phyloP scores from a whole-genome alignment of 23 tunicate genomes.

The Styela clava region DNA sequence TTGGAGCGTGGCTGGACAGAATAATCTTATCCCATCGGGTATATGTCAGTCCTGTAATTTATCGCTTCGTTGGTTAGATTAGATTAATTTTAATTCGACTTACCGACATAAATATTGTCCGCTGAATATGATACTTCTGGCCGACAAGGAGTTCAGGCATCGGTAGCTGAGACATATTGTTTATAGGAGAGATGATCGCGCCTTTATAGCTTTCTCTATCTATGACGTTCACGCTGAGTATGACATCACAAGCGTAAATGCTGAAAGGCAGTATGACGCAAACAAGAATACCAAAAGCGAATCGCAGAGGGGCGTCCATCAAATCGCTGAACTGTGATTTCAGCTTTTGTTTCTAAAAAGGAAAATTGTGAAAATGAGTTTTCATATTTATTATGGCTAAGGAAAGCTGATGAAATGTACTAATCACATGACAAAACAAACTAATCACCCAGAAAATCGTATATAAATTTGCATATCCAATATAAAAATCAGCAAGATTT shows the following conservation, averaged over 20 bases:
- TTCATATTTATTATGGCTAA: not conserved
- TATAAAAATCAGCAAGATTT: too few relatives aligned
- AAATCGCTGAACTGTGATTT: constrained; percentile 15
- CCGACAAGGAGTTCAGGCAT: constrained; percentile 10
- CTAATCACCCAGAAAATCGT: too few relatives aligned
- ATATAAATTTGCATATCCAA: too few relatives aligned
- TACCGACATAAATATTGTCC: constrained; percentile 8
- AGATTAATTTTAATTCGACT: too few relatives aligned
- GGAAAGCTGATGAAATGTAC: too few relatives aligned
- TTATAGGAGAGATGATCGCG: constrained; percentile 16
- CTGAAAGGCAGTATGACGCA: constrained; percentile 74
- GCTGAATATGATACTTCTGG: constrained; percentile 3
- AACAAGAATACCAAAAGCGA: constrained; percentile 34
- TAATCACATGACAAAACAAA: too few relatives aligned
- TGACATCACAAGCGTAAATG: constrained; percentile 81
- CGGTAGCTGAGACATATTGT: constrained; percentile 40
- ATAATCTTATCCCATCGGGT: too few relatives aligned
- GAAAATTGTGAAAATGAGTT: not conserved
- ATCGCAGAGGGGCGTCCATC: constrained; percentile 24
- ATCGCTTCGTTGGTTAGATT: too few relatives aligned
- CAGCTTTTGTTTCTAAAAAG: constrained; percentile 7
- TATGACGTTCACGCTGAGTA: constrained; percentile 74
- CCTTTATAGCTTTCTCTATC: constrained; percentile 28
- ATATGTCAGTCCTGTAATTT: too few relatives aligned
- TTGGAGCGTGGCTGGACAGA: too few relatives aligned